Conservation (phyloP, 2,113 vertebrate species). For the Elephas maximus region DNA sequence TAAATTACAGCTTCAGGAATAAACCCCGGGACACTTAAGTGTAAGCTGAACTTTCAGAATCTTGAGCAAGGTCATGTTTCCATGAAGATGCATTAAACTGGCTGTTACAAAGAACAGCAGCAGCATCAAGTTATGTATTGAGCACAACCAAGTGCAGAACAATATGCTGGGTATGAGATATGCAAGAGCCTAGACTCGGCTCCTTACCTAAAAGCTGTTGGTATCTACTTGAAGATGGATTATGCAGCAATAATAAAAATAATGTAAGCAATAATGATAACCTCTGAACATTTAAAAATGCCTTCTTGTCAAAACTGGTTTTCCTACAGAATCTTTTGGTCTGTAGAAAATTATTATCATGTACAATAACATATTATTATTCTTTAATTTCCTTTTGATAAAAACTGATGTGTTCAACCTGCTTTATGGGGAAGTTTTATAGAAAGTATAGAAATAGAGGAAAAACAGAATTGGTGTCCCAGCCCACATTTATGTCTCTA, state of each 20-base stretch:
- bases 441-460: background rate
- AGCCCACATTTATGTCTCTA: background rate
- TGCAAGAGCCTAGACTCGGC: background rate
- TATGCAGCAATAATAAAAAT: background rate
- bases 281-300: background rate
- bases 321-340: background rate
- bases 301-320: background rate
- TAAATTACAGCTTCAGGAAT: background rate
- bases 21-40: background rate
- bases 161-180: too few species aligned
- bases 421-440: background rate
- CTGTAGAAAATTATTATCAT: background rate
- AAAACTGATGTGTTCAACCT: background rate
- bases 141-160: background rate
- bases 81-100: background rate
- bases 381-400: conserved; percentile 17
- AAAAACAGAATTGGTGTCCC: background rate
- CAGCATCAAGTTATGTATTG: background rate
- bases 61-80: background rate
- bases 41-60: background rate
- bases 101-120: too few species aligned
- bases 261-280: background rate
- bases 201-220: background rate
- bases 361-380: background rate
- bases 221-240: background rate